Conservation (phyloP, 2,888 invertebrate genomes). For the Aquatica leii region DNA sequence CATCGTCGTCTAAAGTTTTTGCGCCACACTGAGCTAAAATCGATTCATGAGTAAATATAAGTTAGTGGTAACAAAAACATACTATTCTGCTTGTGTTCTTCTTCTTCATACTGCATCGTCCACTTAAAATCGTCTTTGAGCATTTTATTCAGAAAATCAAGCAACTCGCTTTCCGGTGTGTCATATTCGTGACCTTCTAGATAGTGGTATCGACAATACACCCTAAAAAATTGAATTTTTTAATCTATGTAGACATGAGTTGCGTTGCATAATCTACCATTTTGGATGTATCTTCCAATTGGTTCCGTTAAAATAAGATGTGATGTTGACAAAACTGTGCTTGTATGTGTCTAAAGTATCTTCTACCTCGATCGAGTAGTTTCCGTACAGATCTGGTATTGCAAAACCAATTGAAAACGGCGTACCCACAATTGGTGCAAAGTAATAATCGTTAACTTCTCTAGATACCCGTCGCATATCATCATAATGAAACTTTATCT, state of each 20-base stretch:
- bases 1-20: slow-evolving; percentile 70
- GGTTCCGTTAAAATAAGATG: slow-evolving; percentile 75
- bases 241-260: too few relatives aligned
- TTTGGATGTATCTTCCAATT: slow-evolving; percentile 85
- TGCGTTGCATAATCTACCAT: too few relatives aligned
- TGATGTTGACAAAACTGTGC: slow-evolving; percentile 73
- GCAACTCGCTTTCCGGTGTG: slow-evolving; percentile 77
- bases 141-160: slow-evolving; percentile 78
- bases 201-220: slow-evolving; percentile 88
- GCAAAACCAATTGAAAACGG: slow-evolving; percentile 89
- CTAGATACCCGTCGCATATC: slow-evolving; percentile 83
- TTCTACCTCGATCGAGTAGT: slow-evolving; percentile 75
- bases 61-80: not conserved
- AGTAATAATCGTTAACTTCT: slow-evolving; percentile 84
- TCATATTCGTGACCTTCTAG: slow-evolving; percentile 78
- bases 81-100: slow-evolving; percentile 29
- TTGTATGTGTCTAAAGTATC: slow-evolving; percentile 77
- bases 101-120: slow-evolving; percentile 67
- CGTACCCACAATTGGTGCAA: slow-evolving; percentile 79
- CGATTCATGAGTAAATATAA: too few relatives aligned
- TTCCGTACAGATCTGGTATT: slow-evolving; percentile 82
- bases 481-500: slow-evolving; percentile 85
- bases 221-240: slow-evolving; percentile 63
- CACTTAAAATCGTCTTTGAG: slow-evolving; percentile 67
- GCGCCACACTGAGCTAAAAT: slow-evolving; percentile 72